A percentile compares a stretch with the other conserved stretches of the same genome.
Conservation (phyloP, 2,113 vertebrate genomes). For the human region GRCh38 chr3:115523501-115524000, state of each 20-base stretch:
- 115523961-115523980: constrained; percentile 1
- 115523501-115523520: neutral
- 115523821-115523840: neutral
- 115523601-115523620: neutral
- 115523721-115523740: neutral
- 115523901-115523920: neutral
- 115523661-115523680: neutral
- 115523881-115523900: neutral
- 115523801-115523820: neutral
- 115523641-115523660: neutral
- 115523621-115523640: neutral
- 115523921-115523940: neutral
- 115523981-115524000: neutral
- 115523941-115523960: neutral
- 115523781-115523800: neutral
- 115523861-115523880: neutral
- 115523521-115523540: constrained; percentile 22
- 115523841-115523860: neutral
- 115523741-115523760: neutral
- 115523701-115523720: neutral
- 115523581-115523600: neutral
- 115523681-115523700: neutral
- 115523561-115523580: neutral
- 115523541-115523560: neutral
- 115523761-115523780: neutral